phyloP scores from a whole-genome alignment of 2,797 vertebrate genomes.

The Lagodon rhomboides region DNA sequence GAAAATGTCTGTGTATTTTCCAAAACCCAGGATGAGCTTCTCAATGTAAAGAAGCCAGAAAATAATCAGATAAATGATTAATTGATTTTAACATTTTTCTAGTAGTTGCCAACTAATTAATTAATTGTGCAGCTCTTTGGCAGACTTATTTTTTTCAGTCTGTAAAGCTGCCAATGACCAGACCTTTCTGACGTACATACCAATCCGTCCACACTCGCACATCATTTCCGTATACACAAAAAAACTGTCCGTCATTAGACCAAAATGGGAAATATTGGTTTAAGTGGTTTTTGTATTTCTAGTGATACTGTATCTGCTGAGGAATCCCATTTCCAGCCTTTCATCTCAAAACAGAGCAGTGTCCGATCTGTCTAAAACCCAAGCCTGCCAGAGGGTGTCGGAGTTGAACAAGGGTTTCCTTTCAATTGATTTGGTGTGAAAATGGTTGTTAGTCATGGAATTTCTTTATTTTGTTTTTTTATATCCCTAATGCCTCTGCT shows the following conservation, averaged over 20 bases:
- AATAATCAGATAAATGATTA: no score
- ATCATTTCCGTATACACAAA: neutral
- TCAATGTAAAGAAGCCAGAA: no score
- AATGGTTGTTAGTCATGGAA: neutral
- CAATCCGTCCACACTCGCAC: neutral
- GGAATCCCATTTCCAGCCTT: neutral
- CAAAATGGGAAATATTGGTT: neutral
- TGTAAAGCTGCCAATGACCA: neutral
- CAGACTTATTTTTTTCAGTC: neutral
- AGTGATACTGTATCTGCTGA: neutral
- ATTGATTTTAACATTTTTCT: no score
- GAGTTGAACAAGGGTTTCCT: neutral
- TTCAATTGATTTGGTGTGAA: constrained; percentile 18
- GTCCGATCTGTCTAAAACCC: neutral
- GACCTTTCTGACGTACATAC: neutral
- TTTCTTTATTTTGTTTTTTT: constrained; percentile 15
- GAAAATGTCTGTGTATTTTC: no score
- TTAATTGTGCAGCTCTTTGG: no score
- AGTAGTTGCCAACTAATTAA: no score
- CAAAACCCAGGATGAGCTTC: no score
- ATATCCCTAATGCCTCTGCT: constrained; percentile 24
- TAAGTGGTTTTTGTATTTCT: neutral
- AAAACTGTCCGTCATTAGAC: neutral
- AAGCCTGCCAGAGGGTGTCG: neutral
- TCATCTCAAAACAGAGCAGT: neutral